These are phyloP conservation scores for Acrobasis suavella DNA, from an alignment of 2,888 invertebrate species.

Conservation along the genomic window DNA sequence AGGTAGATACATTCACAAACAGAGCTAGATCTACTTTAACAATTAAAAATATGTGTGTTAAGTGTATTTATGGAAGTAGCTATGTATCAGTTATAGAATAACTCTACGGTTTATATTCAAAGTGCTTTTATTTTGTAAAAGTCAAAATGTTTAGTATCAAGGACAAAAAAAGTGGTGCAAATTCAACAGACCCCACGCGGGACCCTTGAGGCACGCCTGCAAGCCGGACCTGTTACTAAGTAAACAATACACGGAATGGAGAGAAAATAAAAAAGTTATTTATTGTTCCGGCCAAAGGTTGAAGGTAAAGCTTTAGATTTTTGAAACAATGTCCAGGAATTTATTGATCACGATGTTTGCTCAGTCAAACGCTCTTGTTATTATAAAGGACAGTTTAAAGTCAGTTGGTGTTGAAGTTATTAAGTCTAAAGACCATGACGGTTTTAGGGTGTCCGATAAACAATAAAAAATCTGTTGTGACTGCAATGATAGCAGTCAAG, in stretches of 20 bases:
- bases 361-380: not conserved
- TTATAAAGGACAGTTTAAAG: no score
- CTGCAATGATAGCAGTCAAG: no score
- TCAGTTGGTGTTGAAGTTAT: no score
- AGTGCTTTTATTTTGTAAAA: no score
- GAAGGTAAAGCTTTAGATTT: constrained; percentile 45
- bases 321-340: constrained; percentile 22
- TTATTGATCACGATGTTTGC: constrained; percentile 13
- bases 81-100: not conserved
- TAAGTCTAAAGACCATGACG: no score
- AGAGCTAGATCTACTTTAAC: no score
- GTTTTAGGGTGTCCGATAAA: no score
- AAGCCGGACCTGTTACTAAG: constrained; percentile 45
- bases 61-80: no score
- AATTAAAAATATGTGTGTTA: no score
- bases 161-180: constrained; percentile 39
- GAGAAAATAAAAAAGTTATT: constrained; percentile 54
- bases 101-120: not conserved
- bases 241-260: constrained; percentile 50
- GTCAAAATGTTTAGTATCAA: not conserved
- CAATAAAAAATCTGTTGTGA: no score
- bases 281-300: constrained; percentile 57
- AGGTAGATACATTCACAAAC: no score
- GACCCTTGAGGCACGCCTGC: constrained; percentile 44
- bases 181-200: constrained; percentile 43